phyloP scores from a whole-genome alignment of 2,113 vertebrate genomes.

The Talpa occidentalis region DNA sequence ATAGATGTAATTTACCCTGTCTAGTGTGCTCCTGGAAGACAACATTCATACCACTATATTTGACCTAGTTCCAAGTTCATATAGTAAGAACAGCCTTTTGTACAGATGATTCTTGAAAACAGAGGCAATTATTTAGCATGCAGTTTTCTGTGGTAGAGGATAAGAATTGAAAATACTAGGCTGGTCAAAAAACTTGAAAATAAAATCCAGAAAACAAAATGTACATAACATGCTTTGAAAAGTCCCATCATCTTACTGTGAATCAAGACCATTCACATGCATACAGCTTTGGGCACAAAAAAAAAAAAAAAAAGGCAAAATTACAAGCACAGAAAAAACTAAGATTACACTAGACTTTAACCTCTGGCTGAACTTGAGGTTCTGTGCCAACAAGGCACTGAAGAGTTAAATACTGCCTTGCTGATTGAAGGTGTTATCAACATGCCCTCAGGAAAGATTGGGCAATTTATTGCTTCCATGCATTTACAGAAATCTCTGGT shows the following conservation, averaged over 20 bases:
- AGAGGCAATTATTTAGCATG: not conserved
- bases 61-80: not conserved
- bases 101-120: not conserved
- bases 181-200: not conserved
- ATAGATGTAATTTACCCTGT: not conserved
- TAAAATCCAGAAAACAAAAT: not conserved
- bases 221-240: not conserved
- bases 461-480: not conserved
- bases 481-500: not conserved
- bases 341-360: not conserved
- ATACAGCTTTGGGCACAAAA: not conserved
- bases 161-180: not conserved
- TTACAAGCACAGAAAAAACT: not conserved
- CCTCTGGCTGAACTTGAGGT: not conserved
- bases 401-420: not conserved
- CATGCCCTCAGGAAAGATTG: not conserved
- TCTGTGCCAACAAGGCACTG: not conserved
- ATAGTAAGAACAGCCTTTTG: not conserved
- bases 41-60: not conserved
- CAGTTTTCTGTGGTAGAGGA: not conserved
- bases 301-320: not conserved
- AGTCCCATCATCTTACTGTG: not conserved
- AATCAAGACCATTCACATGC: not conserved
- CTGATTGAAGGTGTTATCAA: not conserved
- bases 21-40: not conserved